Evolutionary conservation across 2,888 invertebrate genomes (phyloP).

Genomic region (Cheilosia variabilis): DNA sequence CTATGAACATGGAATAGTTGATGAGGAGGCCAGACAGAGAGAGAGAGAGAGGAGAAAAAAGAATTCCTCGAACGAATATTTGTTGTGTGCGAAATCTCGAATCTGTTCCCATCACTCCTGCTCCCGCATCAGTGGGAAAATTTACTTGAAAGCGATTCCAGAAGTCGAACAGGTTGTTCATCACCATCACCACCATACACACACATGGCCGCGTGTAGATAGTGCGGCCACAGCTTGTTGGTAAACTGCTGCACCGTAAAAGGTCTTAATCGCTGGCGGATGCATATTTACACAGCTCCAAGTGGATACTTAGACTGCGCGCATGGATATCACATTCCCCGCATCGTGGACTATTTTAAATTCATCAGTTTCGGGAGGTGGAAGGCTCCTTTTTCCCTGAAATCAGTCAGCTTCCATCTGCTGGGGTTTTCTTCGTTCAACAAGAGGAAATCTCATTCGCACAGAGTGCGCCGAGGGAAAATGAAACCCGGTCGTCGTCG

Average conservation of each 20-base stretch:
- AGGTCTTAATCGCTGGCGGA: slow-evolving; percentile 66
- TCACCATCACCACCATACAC: slow-evolving; percentile 15
- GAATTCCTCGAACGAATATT: slow-evolving; percentile 70
- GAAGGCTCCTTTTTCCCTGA: slow-evolving; percentile 69
- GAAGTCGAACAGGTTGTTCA: slow-evolving; percentile 67
- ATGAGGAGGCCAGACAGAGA: slow-evolving; percentile 20
- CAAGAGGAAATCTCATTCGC: slow-evolving; percentile 50
- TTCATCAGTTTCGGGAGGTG: slow-evolving; percentile 63
- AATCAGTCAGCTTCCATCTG: slow-evolving; percentile 73
- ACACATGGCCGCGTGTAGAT: not conserved
- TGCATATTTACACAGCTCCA: slow-evolving; percentile 63
- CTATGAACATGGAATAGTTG: slow-evolving; percentile 77
- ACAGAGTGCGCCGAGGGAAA: slow-evolving; percentile 26
- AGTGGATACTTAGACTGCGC: slow-evolving; percentile 54
- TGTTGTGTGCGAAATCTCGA: slow-evolving; percentile 69
- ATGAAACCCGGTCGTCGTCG: slow-evolving; percentile 11
- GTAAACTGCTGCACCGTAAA: slow-evolving; percentile 36
- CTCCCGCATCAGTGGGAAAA: slow-evolving; percentile 28
- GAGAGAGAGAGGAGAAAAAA: not conserved
- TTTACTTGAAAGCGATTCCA: slow-evolving; percentile 27
- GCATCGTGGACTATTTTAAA: slow-evolving; percentile 70
- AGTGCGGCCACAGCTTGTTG: slow-evolving; percentile 23
- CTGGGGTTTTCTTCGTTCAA: slow-evolving; percentile 44
- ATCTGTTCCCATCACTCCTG: slow-evolving; percentile 36
- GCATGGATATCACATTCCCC: slow-evolving; percentile 52